Evolutionary conservation across 2,888 invertebrate species (phyloP).

Genomic region (Chaitophorus viminalis): DNA sequence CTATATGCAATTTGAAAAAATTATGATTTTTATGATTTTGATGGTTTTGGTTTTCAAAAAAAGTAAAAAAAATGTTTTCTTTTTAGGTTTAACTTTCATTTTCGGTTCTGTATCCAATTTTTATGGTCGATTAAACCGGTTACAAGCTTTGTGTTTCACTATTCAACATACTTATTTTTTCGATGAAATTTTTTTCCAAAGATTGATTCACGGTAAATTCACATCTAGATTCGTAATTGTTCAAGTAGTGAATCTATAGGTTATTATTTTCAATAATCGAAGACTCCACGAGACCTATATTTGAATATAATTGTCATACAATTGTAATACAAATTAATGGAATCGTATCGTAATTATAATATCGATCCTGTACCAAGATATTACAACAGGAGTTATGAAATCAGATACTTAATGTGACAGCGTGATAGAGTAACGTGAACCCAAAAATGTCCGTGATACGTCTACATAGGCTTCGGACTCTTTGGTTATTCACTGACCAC

Average conservation of each 20-base stretch:
- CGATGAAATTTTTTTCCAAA: not conserved
- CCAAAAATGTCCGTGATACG: not conserved
- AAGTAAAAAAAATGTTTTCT: constrained; percentile 15
- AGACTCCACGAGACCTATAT: not conserved
- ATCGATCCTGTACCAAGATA: not conserved
- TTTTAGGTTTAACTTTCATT: constrained; percentile 49
- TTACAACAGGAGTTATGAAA: not conserved
- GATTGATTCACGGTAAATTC: not conserved
- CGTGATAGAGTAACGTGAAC: not conserved
- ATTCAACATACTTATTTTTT: constrained; percentile 40
- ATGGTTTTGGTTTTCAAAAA: constrained; percentile 23
- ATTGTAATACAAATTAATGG: not conserved
- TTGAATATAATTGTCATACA: not conserved
- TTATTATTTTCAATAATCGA: not conserved
- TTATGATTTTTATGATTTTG: not conserved
- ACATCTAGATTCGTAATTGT: constrained; percentile 7
- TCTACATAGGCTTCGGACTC: no score
- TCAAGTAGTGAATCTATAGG: not conserved
- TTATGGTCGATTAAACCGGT: constrained; percentile 44
- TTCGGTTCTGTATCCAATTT: constrained; percentile 37
- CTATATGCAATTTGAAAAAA: no score
- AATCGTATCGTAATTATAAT: not conserved
- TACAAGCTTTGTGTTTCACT: constrained; percentile 28
- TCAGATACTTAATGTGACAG: not conserved
- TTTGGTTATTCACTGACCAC: not conserved